Evolutionary conservation across 2,888 invertebrate genomes (phyloP).

Genomic region (Calameuta pallipes): DNA sequence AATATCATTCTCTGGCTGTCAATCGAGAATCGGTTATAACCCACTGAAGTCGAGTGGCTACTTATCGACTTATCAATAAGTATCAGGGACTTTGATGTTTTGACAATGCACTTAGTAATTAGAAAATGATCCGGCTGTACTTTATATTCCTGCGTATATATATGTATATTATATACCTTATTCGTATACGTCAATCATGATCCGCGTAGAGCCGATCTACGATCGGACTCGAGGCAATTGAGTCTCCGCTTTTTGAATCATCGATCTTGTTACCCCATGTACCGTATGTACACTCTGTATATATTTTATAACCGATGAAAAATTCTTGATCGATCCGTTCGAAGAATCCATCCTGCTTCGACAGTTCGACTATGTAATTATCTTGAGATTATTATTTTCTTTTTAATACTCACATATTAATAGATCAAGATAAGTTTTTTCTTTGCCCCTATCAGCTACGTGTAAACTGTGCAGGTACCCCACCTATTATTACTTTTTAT

Average conservation of each 20-base stretch:
- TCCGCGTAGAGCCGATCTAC: background rate
- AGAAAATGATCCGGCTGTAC: background rate
- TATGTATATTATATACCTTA: no score
- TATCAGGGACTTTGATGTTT: constrained; percentile 1
- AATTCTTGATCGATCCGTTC: background rate
- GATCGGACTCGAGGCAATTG: background rate
- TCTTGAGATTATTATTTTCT: background rate
- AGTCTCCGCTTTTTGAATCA: background rate
- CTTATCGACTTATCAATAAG: background rate
- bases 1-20: constrained; percentile 1
- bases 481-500: background rate
- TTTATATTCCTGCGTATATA: background rate
- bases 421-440: background rate
- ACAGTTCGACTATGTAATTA: background rate
- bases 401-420: background rate
- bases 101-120: constrained; percentile 4
- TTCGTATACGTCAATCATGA: background rate
- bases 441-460: background rate
- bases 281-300: background rate
- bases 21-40: background rate
- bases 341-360: background rate
- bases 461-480: background rate
- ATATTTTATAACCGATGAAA: background rate
- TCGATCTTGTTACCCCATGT: background rate
- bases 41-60: background rate